Evolutionary conservation across 2,113 vertebrate species (phyloP).

Genomic region (Microcebus lehilahytsara): DNA sequence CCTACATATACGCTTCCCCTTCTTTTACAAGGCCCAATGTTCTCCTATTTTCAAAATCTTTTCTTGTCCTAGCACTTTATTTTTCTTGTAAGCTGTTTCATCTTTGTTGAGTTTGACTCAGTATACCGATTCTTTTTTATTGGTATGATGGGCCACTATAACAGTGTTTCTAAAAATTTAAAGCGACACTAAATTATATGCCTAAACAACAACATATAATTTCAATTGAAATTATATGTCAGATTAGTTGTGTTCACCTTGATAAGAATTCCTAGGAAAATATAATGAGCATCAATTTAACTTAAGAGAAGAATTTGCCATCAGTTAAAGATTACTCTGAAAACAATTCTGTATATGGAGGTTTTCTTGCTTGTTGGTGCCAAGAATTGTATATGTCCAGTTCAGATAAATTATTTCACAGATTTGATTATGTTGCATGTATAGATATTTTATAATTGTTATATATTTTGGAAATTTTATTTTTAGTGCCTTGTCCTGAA

Average conservation of each 20-base stretch:
- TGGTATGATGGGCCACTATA: neutral
- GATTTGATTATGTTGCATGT: constrained; percentile 15
- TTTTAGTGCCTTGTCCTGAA: constrained; percentile 36
- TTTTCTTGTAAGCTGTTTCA: neutral
- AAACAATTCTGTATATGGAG: neutral
- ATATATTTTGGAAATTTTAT: constrained; percentile 22
- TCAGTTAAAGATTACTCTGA: neutral
- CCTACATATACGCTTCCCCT: neutral
- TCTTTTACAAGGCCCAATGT: neutral
- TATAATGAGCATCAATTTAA: neutral
- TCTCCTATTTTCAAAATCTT: neutral
- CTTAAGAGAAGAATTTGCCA: neutral
- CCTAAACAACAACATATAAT: too few species aligned
- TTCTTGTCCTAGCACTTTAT: neutral
- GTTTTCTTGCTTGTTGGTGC: neutral
- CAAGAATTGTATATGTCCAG: neutral
- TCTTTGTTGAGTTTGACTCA: neutral
- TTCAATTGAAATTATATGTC: too few species aligned
- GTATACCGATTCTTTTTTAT: neutral
- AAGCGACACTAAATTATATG: too few species aligned
- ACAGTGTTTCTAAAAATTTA: neutral
- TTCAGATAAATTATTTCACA: constrained; percentile 34
- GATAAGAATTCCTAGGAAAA: neutral
- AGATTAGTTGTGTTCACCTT: neutral
- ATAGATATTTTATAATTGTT: neutral